Base-by-base conservation (phyloP, 2,113 vertebrate genomes). In the Amia ocellicauda region DNA sequence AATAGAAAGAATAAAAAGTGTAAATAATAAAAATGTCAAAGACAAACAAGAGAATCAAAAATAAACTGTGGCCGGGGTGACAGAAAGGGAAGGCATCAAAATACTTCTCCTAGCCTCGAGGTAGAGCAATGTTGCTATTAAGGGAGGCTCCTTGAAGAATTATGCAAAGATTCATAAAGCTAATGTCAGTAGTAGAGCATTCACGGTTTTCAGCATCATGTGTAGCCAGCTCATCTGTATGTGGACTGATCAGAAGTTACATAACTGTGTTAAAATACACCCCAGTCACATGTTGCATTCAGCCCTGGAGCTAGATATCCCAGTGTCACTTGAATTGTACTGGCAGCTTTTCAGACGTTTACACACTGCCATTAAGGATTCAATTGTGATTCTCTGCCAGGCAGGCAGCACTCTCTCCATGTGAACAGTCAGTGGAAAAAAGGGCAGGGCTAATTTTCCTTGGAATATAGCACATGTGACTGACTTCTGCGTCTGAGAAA, bases 221-320 rank as follows among this genome's bases (percentile, higher is more conserved):
- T 59, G 72, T 74, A 76, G 74, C 69, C 66, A 75, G 60, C 77
- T 82, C 79, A 74, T 84, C 74, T 78, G 83, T 82, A 74, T 56
- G 62, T 76, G 76, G 69, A 80, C 78, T 83, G 63, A 69, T 74
- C 80, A 80, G 75, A 75, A 84, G 84, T 90, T 90, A 89, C 84
- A 85, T 90, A 90, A 90, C 82, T 76, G 76, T 77, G 77, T 86
- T 87, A 85, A 89, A 87, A 86, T 83, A 83, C 78, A 87, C 81
- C 78, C 78, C 68, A 74, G 84, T 90, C 88, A 90, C 88, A 89
- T 89, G 87, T 80, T 83, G 66, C 74, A 63, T 74, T 86, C 85
- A 81, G 81, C 78, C 80, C 82, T 65, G 82, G 77, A 73, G 80
- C 82, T 78, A 83, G 84, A 85, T 81, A 82, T 79, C 83, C 78